Evolutionary conservation across 2,113 vertebrate species (phyloP), one percentile per base, ranked within the genome.

Genomic region (Eulacestoma nigropectus): DNA sequence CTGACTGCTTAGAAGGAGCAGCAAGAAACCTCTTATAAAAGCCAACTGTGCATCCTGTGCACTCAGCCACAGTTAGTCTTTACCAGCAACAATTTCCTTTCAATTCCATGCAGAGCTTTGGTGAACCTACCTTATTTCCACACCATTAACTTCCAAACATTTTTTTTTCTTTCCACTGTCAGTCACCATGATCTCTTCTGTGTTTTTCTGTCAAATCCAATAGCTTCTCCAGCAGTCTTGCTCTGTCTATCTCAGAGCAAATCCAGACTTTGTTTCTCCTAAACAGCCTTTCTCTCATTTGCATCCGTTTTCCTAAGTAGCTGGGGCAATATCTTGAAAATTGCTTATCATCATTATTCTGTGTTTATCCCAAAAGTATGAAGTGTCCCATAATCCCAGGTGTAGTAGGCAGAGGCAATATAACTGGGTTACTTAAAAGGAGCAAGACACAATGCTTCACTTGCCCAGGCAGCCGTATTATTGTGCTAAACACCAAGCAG

Each of bases 171-270:
- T 90, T 64, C 72, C n/a, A 42, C 72, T 93, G 92, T 86, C 94
- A 96, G 57, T 96, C 84, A 82, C 70, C 44, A 74, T 80, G 59
- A 63, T 77, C 33, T 70, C 84, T 93, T 90, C 80, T 77, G 85
- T 87, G 83, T 50, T 90, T 86, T 95, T 74, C 86, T 89, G 90
- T 96, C 95, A 95, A 93, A 86, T 84, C 26, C 76, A 92, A 89
- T 96, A 93, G 20, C n/a, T 89, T 80, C n/a, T 87, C 42, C 9
- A 41, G 59, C 72, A 83, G 53, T 42, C 23, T 77, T 0, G 0
- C 41, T 87, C 62, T 57, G 49, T 23, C 35, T 79, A 7, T n/a
- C 76, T 91, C 55, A 89, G 64, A 95, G 55, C 22, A 88, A 83
- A 60, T 33, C 29, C 72, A 81, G 39, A 68, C 33, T 10, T 60